Percentiles rank a stretch among this genome's conserved stretches.
Evolutionary conservation across 2,797 vertebrate genomes (phyloP).

Genomic region (Hemitrygon akajei): DNA sequence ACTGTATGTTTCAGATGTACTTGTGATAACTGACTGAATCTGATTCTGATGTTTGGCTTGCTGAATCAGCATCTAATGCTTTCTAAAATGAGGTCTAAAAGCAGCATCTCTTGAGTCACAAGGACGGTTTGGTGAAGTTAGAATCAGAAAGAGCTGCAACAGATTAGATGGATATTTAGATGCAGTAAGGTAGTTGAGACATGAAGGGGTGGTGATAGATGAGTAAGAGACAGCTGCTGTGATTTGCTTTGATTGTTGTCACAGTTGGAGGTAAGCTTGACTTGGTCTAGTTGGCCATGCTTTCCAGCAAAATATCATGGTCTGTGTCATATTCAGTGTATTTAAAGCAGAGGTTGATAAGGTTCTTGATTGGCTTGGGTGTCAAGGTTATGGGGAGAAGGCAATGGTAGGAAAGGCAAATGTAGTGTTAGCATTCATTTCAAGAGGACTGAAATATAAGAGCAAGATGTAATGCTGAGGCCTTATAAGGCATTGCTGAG

Average conservation of each 20-base stretch:
- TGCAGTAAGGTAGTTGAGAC: background rate
- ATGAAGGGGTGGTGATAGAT: background rate
- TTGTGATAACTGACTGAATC: no score
- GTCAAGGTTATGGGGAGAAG: no score
- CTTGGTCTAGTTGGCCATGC: background rate
- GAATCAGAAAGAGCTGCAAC: background rate
- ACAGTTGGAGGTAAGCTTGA: no score
- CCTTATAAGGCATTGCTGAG: no score
- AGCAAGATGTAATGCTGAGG: no score
- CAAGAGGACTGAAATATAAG: no score
- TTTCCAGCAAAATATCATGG: background rate
- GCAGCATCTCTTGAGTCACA: background rate
- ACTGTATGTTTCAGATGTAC: no score
- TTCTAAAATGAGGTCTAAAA: background rate
- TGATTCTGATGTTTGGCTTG: background rate
- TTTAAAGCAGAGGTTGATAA: background rate
- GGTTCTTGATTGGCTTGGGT: no score
- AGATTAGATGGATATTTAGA: background rate
- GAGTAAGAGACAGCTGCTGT: background rate
- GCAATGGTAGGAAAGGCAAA: no score
- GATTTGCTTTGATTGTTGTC: background rate
- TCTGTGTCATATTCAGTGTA: background rate
- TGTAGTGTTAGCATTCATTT: no score
- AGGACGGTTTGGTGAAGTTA: no score
- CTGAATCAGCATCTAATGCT: background rate